These are phyloP conservation scores for Lindbergichthys nudifrons DNA, from an alignment of 2,797 vertebrate genomes.

Conservation along the genomic window DNA sequence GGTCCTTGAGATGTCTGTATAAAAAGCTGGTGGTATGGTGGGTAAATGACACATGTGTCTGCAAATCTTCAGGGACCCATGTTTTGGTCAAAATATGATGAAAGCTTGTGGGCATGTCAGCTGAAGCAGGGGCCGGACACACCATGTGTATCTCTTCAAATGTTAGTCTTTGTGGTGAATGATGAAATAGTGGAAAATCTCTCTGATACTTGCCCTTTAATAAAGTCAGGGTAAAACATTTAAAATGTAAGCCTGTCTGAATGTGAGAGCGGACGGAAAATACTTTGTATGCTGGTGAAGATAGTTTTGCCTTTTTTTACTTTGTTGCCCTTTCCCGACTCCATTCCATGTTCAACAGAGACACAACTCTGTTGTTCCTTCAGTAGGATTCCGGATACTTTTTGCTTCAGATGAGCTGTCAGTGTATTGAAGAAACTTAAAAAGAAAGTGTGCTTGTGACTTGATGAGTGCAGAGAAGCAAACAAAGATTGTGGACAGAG, in stretches of 20 bases:
- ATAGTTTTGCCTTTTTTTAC: slow-evolving; percentile 14
- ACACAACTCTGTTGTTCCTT: slow-evolving; percentile 20
- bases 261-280: slow-evolving; percentile 21
- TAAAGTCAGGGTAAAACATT: slow-evolving; percentile 53
- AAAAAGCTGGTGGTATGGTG: slow-evolving; percentile 36
- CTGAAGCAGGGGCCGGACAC: slow-evolving; percentile 13
- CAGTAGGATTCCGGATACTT: slow-evolving; percentile 36
- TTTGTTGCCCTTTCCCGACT: slow-evolving; percentile 16
- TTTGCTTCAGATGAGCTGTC: slow-evolving; percentile 52
- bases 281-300: slow-evolving; percentile 37
- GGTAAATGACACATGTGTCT: slow-evolving; percentile 40
- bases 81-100: slow-evolving; percentile 54
- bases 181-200: slow-evolving; percentile 58
- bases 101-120: slow-evolving; percentile 35
- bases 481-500: slow-evolving; percentile 60
- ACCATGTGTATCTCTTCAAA: slow-evolving; percentile 25
- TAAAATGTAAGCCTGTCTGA: slow-evolving; percentile 28
- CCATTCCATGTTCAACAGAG: slow-evolving; percentile 18
- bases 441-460: slow-evolving; percentile 45
- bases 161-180: slow-evolving; percentile 32
- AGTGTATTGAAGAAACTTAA: slow-evolving; percentile 56
- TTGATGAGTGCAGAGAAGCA: slow-evolving; percentile 57
- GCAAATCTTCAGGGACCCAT: slow-evolving; percentile 33
- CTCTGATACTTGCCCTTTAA: slow-evolving; percentile 21
- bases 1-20: slow-evolving; percentile 39